These are phyloP conservation scores for Sorex araneus DNA, from an alignment of 2,113 vertebrate species.

Conservation along the genomic window DNA sequence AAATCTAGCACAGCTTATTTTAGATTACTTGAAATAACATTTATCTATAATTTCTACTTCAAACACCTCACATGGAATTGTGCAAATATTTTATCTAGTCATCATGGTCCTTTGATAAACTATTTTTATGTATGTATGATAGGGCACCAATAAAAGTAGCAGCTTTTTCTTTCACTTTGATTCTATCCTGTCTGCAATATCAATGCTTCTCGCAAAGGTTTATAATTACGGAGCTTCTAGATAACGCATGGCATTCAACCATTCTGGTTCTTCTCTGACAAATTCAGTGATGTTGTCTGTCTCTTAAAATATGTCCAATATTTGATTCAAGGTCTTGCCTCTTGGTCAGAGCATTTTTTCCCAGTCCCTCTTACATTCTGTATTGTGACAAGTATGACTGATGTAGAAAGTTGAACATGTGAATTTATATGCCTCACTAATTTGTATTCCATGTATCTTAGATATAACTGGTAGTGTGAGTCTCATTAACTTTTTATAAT, in stretches of 20 bases:
- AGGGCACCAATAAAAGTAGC: not conserved
- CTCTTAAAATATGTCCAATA: too few relatives aligned
- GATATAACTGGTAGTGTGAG: not conserved
- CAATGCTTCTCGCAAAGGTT: not conserved
- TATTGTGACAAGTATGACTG: too few relatives aligned
- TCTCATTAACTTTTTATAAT: not conserved
- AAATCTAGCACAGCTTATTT: not conserved
- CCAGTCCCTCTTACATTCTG: too few relatives aligned
- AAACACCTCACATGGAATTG: not conserved
- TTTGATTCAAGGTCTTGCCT: not conserved
- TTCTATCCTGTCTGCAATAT: not conserved
- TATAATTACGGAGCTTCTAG: not conserved
- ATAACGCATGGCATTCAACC: not conserved
- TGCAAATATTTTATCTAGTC: conserved; percentile 22
- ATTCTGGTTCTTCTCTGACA: not conserved
- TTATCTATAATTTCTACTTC: not conserved
- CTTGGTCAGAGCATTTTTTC: not conserved
- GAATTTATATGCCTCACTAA: not conserved
- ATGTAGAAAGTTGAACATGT: not conserved
- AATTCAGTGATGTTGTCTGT: too few relatives aligned
- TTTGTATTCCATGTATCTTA: not conserved
- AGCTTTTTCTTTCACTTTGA: not conserved
- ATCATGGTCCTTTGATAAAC: conserved; percentile 29
- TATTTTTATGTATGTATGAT: not conserved
- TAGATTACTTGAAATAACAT: not conserved